phyloP scores from a whole-genome alignment of 2,797 vertebrate species.

The Oryzias sinensis region DNA sequence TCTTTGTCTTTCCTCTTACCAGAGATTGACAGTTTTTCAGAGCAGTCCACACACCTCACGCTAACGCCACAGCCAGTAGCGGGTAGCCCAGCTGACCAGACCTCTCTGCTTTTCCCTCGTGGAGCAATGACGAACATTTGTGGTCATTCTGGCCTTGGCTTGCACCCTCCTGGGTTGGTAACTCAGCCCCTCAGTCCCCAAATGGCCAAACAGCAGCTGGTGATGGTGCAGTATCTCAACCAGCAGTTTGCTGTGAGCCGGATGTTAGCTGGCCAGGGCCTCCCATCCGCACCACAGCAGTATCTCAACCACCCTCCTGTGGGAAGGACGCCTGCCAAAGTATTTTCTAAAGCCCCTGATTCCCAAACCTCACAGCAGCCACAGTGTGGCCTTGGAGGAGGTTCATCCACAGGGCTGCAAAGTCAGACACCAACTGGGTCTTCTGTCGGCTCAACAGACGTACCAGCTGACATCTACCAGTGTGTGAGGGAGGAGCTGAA shows the following conservation, averaged over 20 bases:
- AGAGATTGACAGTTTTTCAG: slow-evolving; percentile 89
- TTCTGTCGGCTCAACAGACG: slow-evolving; percentile 53
- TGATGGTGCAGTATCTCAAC: slow-evolving; percentile 97
- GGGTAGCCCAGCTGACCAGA: slow-evolving; percentile 88
- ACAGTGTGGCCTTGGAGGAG: slow-evolving; percentile 72
- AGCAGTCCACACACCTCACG: slow-evolving; percentile 81
- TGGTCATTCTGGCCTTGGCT: slow-evolving; percentile 78
- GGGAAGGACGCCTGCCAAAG: slow-evolving; percentile 76
- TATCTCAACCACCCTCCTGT: slow-evolving; percentile 98
- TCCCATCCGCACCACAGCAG: slow-evolving; percentile 85
- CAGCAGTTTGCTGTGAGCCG: slow-evolving; percentile 98
- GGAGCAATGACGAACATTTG: slow-evolving; percentile 83
- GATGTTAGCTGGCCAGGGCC: slow-evolving; percentile 94
- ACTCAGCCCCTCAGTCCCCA: slow-evolving; percentile 92
- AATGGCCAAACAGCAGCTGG: slow-evolving; percentile 96
- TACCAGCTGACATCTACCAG: slow-evolving; percentile 95
- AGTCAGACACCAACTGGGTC: slow-evolving; percentile 37
- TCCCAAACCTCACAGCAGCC: slow-evolving; percentile 80
- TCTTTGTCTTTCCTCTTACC: slow-evolving; percentile 40
- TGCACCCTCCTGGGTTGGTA: slow-evolving; percentile 87
- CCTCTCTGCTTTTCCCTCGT: slow-evolving; percentile 83
- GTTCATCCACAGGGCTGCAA: slow-evolving; percentile 73
- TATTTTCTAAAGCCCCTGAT: slow-evolving; percentile 90
- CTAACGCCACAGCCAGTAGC: slow-evolving; percentile 82
- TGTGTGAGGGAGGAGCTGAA: slow-evolving; percentile 97